Evolutionary conservation across 2,888 invertebrate genomes (phyloP), one percentile per base, ranked within the genome.

Genomic region (Pantelozetes paolii): DNA sequence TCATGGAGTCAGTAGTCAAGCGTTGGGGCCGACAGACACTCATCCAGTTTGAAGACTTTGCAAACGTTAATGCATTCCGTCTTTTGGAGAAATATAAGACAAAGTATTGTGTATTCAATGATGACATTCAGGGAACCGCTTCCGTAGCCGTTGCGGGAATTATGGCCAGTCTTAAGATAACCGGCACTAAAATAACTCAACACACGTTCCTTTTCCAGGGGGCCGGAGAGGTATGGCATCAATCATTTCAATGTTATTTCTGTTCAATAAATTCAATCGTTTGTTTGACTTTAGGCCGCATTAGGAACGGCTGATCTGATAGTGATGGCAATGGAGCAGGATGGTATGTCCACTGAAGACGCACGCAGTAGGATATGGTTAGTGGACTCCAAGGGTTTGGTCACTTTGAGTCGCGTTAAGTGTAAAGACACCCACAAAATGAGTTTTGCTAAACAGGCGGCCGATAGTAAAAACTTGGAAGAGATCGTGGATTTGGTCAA

Each of bases 21-120:
- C 81, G 82, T 77, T 86, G 83, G 80, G 85, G 86, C 6, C 81
- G 82, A 74, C 82, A 83, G 76, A 83, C 83, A 70, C 79, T 86
- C 72, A 84, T 89, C 71, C 88, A 95, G 85, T 99, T 98, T 84
- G 99, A 99, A 85, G 99, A 99, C 85, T 99, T 99, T 83, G 99
- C 90, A 72, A 99, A 99, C 82, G 87, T 90, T 13, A 99, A 99
- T 84, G 99, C 99, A 8, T 99, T 98, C 86, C 86, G 92, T 45
- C 85, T 99, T 73, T 85, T 99, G 77, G 90, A 89, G 80, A 94
- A 92, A 82, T 99, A 98, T 84, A 88, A 94, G 57, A 85, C 91
- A 79, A 82, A 87, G 80, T 90, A 91, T 83, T 98, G 97, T 84
- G 95, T 94, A 18, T 99, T 99, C 84, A 99, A 99, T 84, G 99